Evolutionary conservation across 2,888 invertebrate species (phyloP).

Genomic region (Adelphocoris suturalis): DNA sequence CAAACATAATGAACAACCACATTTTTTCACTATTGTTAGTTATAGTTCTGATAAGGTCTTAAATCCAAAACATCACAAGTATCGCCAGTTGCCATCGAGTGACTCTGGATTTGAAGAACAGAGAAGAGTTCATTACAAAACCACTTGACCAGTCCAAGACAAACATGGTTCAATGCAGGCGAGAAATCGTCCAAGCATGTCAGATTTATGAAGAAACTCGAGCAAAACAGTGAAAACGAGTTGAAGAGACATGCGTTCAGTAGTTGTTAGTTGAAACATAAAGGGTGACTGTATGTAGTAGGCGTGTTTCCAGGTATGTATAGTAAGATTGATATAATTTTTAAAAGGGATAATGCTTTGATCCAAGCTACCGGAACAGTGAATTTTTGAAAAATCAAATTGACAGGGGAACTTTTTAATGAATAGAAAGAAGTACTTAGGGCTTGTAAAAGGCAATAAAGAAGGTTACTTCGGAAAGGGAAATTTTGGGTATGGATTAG

Average conservation of each 20-base stretch:
- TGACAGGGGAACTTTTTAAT: no score
- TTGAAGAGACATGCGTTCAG: neutral
- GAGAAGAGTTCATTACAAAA: neutral
- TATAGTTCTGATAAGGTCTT: no score
- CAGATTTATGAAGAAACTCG: neutral
- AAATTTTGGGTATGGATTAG: neutral
- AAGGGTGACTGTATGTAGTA: neutral
- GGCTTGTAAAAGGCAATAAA: neutral
- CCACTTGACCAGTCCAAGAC: neutral
- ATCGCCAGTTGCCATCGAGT: no score
- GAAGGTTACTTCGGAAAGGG: neutral
- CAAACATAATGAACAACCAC: no score
- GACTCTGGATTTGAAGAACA: neutral
- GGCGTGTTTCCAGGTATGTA: neutral
- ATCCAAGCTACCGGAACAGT: conserved; percentile 7
- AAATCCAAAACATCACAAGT: no score
- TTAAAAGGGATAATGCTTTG: neutral
- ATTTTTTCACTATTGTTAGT: no score
- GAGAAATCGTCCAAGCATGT: conserved; percentile 9
- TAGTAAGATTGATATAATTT: neutral
- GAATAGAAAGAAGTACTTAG: no score
- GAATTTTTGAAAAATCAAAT: neutral
- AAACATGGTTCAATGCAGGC: neutral
- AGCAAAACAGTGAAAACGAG: neutral
- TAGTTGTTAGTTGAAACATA: conserved; percentile 17